Evolutionary conservation across 2,113 vertebrate genomes (phyloP), one percentile per base, ranked within the genome.

Genomic region (Psittacula cyanocephala): DNA sequence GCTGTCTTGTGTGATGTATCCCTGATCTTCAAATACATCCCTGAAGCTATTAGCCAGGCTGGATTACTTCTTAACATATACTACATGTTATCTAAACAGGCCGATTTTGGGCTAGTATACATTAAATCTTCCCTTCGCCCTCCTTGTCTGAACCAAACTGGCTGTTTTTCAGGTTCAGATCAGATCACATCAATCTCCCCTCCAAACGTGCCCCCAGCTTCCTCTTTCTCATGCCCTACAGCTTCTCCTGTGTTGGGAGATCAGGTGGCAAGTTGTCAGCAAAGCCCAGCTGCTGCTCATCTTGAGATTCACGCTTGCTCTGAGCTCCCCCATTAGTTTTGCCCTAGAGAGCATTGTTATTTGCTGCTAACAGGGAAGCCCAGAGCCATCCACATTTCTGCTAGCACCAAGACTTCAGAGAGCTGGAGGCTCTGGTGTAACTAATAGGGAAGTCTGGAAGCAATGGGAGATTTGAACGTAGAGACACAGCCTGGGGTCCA

Each of bases 201-300:
- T 87, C 84, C 43, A n/a, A 82, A 96, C 37, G 67, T 77, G 89
- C 94, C 83, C 81, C 63, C 74, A 68, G 95, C 81, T 64, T 65
- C 60, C 81, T 79, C 50, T 50, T 57, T 85, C 88, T 37, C 81
- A 62, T 72, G 91, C 91, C 96, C 88, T 64, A 59, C 72, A 95
- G 97, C 81, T 63, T 88, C 84, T 92, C 60, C 44, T 0, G 2
- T 22, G 62, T 18, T 50, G 70, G 75, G 81, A 78, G 88, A 90
- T 97, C 95, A 97, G 96, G 96, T 96, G 97, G 80, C 43, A 75
- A 93, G 96, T 47, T 92, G 86, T 91, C 90, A 93, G 95, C 79
- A 49, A n/a, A 87, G 86, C 81, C 94, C 93, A 95, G 96, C 81
- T 94, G 88, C 81, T 74, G 77, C 65, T 84, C 44, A 13, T 70